Evolutionary conservation across 2,113 vertebrate species (phyloP), one percentile per base, ranked within the genome.

Genomic region (Albula glossodonta): DNA sequence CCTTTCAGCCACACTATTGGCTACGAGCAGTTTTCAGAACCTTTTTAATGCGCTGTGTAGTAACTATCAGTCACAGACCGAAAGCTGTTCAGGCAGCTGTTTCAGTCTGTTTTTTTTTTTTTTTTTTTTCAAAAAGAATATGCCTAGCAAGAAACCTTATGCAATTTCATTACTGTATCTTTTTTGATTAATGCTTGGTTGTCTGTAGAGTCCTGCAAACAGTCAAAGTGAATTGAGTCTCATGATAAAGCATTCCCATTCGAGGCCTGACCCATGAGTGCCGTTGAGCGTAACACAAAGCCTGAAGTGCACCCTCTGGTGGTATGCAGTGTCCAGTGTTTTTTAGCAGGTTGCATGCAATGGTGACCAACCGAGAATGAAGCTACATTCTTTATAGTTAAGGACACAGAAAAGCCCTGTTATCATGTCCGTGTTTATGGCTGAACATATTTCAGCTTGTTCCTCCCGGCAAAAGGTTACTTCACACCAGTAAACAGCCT

Each of bases 401-500:
- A 19, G 17, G 17, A 66, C 25, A 48, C 77, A 80, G 78, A 78
- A 77, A 77, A 85, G 31, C 81, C 9, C 25, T 41, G 51, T 82
- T 22, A 25, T 53, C 78, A 51, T 48, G 8, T 51, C 13, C 80
- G 25, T 1, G 56, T 84, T 66, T 66, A 66, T 66, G n/a, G 70
- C 70, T 25, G 70, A n/a, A 31, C 5, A 74, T 31, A 74, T 74
- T n/a, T 50, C 84, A 81, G 56, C 15, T 9, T 81, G 53, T 22
- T 48, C 84, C 19, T 66, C 22, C 13, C 9, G 31, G 48, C 78
- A 22, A 19, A 7, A 50, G 41, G 60, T 80, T 52, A 13, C 78
- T 80, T 85, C 19, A 63, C 31, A 41, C 78, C 78, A 85, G 13
- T 60, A 78, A 66, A 85, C 50, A 41, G 57, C 60, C 57, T 25